Evolutionary conservation across 2,797 vertebrate species (phyloP).

Genomic region (Hypotaenidia philippensis): DNA sequence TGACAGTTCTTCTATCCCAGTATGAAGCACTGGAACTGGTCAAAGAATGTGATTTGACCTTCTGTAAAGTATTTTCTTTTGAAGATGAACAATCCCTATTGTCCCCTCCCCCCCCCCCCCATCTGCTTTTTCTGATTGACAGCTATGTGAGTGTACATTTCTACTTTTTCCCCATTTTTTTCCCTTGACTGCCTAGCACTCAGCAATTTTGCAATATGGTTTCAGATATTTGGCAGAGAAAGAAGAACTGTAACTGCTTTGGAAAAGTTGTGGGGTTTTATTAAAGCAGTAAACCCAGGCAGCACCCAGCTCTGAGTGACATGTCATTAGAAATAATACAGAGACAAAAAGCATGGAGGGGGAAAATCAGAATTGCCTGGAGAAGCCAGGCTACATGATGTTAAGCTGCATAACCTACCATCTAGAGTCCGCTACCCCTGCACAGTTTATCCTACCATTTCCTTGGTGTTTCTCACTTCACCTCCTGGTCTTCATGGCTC

Average conservation of each 20-base stretch:
- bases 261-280: background rate
- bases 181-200: background rate
- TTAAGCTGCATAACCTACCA: background rate
- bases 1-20: background rate
- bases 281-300: background rate
- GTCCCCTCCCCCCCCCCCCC: fast-evolving
- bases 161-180: background rate
- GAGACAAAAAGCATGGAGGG: background rate
- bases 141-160: background rate
- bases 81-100: background rate
- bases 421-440: background rate
- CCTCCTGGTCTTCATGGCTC: background rate
- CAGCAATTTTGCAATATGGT: background rate
- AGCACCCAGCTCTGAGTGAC: background rate
- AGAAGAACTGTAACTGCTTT: background rate
- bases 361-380: background rate
- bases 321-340: background rate
- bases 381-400: background rate
- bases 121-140: background rate
- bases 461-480: background rate
- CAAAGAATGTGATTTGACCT: background rate
- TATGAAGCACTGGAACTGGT: background rate
- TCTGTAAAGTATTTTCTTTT: background rate
- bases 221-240: background rate
- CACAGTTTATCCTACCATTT: background rate